A percentile compares a stretch with the other conserved stretches of the same genome.
phyloP scores from a whole-genome alignment of 2,888 invertebrate species.

The Brachylomia viminalis region DNA sequence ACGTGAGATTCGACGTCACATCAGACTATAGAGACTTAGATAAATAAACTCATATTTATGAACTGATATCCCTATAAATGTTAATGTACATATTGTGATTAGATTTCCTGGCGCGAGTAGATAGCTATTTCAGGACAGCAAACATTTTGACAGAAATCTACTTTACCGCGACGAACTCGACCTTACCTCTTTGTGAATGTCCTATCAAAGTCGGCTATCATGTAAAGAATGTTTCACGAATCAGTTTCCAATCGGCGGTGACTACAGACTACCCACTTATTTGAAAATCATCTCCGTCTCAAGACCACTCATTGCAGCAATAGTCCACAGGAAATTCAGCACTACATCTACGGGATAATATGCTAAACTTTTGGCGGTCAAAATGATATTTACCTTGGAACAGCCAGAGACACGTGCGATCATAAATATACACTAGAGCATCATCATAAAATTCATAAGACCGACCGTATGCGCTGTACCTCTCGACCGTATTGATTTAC shows the following conservation, averaged over 20 bases:
- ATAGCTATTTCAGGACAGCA: constrained; percentile 25
- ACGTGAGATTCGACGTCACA: constrained; percentile 32
- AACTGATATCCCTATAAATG: constrained; percentile 31
- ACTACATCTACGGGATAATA: not conserved
- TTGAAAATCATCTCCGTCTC: not conserved
- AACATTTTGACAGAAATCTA: constrained; percentile 9
- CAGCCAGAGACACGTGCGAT: constrained; percentile 62
- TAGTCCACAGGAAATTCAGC: not conserved
- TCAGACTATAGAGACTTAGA: constrained; percentile 33
- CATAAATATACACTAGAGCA: constrained; percentile 79
- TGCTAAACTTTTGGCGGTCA: constrained; percentile 24
- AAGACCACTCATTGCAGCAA: not conserved
- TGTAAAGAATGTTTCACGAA: not conserved
- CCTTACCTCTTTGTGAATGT: not conserved
- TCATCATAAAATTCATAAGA: constrained; percentile 87
- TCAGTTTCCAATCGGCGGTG: not conserved
- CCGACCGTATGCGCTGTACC: constrained; percentile 76
- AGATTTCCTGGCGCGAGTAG: constrained; percentile 51
- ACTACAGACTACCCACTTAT: too few relatives aligned
- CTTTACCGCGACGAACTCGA: not conserved
- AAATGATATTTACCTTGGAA: constrained; percentile 47
- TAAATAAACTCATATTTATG: constrained; percentile 45
- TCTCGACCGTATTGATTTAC: constrained; percentile 84
- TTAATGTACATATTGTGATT: constrained; percentile 43
- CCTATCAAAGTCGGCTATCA: not conserved